These are phyloP conservation scores for Saccostrea cuccullata DNA, from an alignment of 1,140 invertebrate species.

Conservation along the genomic window DNA sequence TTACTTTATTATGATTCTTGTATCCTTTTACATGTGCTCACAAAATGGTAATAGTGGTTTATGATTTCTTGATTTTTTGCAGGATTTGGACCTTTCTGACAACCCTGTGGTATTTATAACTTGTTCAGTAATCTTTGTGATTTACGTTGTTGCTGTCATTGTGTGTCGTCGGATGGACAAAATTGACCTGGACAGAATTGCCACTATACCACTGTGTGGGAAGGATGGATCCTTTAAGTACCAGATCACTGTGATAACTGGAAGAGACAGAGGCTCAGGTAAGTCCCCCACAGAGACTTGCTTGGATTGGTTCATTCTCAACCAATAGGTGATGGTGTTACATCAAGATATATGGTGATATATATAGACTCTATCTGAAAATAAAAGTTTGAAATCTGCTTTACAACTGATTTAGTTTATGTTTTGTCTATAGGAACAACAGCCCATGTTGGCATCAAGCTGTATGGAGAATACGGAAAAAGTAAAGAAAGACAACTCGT, in stretches of 20 bases:
- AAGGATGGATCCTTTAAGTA: constrained; percentile 73
- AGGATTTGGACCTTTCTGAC: constrained; percentile 67
- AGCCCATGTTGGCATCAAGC: constrained; percentile 71
- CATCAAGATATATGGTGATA: too few relatives aligned
- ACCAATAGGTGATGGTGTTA: too few relatives aligned
- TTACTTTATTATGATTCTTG: not conserved
- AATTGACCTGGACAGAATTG: constrained; percentile 75
- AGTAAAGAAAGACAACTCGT: constrained; percentile 66
- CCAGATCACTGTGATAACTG: constrained; percentile 73
- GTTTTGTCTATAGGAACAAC: constrained; percentile 66
- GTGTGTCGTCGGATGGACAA: constrained; percentile 79
- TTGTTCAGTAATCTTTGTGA: constrained; percentile 76
- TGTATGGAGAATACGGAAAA: constrained; percentile 71
- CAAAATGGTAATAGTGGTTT: not conserved
- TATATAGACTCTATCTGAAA: too few relatives aligned
- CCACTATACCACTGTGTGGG: constrained; percentile 72
- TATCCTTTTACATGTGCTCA: not conserved
- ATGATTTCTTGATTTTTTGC: constrained; percentile 43
- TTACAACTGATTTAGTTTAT: not conserved
- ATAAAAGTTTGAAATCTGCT: too few relatives aligned
- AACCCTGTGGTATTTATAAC: constrained; percentile 75
- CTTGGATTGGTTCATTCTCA: too few relatives aligned
- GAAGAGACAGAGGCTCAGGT: constrained; percentile 70
- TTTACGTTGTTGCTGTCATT: constrained; percentile 78
- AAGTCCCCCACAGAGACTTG: not conserved